These are phyloP conservation scores for Sapayoa aenigma DNA, from an alignment of 2,113 vertebrate genomes.

Conservation along the genomic window DNA sequence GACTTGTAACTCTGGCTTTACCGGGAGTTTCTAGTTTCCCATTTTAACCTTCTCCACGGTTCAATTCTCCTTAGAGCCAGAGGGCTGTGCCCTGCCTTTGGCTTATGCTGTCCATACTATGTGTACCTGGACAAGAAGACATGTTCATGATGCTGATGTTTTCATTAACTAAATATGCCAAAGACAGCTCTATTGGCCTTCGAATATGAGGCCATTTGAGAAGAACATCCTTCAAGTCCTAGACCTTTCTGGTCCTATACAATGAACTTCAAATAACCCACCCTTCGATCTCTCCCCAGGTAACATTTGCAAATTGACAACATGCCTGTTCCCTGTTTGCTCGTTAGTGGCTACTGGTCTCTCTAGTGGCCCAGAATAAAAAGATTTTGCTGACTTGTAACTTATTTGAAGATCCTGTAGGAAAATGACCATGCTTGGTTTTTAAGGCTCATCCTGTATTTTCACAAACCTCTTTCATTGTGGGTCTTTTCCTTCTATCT, in stretches of 20 bases:
- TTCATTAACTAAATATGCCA: neutral
- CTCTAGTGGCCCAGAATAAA: neutral
- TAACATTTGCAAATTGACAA: neutral
- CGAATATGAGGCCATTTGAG: neutral
- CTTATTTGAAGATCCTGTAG: neutral
- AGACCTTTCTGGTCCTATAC: neutral
- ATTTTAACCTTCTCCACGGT: neutral
- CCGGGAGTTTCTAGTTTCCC: neutral
- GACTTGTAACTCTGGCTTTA: neutral
- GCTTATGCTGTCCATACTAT: neutral
- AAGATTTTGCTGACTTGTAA: neutral
- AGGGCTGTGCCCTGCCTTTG: neutral
- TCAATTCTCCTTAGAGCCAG: neutral
- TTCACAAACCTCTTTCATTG: neutral
- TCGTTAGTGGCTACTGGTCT: neutral
- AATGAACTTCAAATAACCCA: neutral
- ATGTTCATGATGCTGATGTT: neutral
- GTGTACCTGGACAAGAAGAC: neutral
- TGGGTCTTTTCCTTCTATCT: neutral
- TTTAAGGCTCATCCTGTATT: neutral
- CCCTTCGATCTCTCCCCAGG: neutral
- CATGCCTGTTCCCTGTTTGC: fast-evolving
- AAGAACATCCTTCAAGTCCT: neutral
- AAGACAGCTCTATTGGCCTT: neutral
- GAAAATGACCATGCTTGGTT: neutral